A percentile compares a stretch with the other conserved stretches of the same genome.
Conservation (phyloP, 2,113 vertebrate species). For the Heteronetta atricapilla region DNA sequence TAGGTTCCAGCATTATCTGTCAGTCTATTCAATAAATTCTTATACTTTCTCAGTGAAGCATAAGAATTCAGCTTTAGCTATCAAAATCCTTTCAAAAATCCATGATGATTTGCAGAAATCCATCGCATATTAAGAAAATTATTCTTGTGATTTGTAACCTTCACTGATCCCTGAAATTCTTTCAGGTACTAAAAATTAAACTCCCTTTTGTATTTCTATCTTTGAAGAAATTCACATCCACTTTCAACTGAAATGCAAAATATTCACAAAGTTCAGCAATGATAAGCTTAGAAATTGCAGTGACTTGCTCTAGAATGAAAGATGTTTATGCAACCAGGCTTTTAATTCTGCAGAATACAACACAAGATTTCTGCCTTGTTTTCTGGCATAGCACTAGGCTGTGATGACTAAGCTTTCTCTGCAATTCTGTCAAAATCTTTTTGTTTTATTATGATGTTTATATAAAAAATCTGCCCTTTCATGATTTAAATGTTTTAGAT, state of each 20-base stretch:
- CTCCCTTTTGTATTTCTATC: neutral
- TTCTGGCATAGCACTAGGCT: neutral
- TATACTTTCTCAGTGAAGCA: neutral
- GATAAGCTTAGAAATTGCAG: neutral
- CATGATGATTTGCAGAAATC: neutral
- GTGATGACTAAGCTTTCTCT: neutral
- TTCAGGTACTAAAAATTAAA: neutral
- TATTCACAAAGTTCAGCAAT: neutral
- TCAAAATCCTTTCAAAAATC: neutral
- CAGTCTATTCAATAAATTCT: neutral
- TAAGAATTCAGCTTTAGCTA: neutral
- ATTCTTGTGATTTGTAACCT: neutral
- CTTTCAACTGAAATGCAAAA: neutral
- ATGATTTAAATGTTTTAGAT: neutral
- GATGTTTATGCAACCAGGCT: neutral
- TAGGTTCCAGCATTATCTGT: neutral
- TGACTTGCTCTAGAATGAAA: neutral
- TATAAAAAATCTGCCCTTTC: neutral
- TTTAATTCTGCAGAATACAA: neutral
- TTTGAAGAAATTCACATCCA: neutral
- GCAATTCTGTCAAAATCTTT: neutral
- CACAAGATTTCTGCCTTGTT: neutral
- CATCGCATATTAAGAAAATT: neutral
- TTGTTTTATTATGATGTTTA: neutral
- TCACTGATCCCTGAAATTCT: neutral